Evolutionary conservation across 2,113 vertebrate genomes (phyloP), one percentile per base, ranked within the genome.

Genomic region (Gymnocephalus cernua): DNA sequence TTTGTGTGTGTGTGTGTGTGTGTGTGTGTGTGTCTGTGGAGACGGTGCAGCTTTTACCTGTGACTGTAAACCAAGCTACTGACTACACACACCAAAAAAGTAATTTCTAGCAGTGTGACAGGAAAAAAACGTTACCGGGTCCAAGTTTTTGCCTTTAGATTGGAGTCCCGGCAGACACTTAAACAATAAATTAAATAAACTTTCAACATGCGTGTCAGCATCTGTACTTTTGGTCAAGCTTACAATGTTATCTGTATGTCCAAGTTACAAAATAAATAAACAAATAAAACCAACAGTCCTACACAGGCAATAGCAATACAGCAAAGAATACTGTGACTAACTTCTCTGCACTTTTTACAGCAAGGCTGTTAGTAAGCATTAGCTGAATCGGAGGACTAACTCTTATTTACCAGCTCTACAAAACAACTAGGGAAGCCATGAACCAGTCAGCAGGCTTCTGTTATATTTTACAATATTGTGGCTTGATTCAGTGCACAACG

Each of bases 221-320:
- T 88, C 82, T 91, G 86, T 69, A 89, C 88, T 91, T 94, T 92
- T 93, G 90, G 88, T 94, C 88, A 93, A 92, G 92, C 89, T 74
- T 87, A 93, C 88, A 85, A 90, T 84, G 83, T 92, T 73, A 82
- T 86, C 80, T 89, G 83, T 88, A 81, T 87, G 89, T 89, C 86
- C 84, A 75, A 87, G 82, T 92, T 86, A 89, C 80, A 91, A 93
- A 94, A 95, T 95, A 95, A 95, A 95, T 95, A 94, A 94, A 95
- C 89, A 93, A 87, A 92, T 86, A 91, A 92, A 94, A 90, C 88
- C 89, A 93, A 92, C 88, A 81, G 92, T 93, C 90, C 81, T 80
- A 91, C 86, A 93, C 89, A 79, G 88, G 93, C 90, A 91, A 91
- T 82, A 93, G 91, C 92, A 86, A 88, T 87, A 90, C 85, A 88